Evolutionary conservation across 2,113 vertebrate species (phyloP), one percentile per base, ranked within the genome.

Genomic region (Tragelaphus buxtoni): DNA sequence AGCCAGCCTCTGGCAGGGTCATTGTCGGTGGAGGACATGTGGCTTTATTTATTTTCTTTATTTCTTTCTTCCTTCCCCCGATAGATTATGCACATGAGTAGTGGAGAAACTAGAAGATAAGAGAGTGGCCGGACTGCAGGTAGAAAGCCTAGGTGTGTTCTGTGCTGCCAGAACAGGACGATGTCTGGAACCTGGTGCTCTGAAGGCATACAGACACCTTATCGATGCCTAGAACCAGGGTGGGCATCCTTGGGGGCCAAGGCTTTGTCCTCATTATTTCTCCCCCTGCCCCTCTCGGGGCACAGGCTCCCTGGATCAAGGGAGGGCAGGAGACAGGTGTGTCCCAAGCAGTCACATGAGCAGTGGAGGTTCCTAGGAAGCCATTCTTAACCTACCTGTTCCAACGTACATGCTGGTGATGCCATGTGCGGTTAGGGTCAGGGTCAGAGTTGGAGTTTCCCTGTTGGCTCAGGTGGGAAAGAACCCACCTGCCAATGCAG

Each of bases 1-100:
- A 56, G 35, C 11, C 7, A 32, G 30, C 42, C 58, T 14, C 76
- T 2, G 30, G n/a, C 72, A 56, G 9, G 49, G n/a, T 45, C 39
- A 2, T 9, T 32, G 72, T 6, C 16, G 14, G 8, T 2, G 7
- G 35, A n/a, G 4, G 42, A 24, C 2, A 4, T 5, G 0, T 1
- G 14, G n/a, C 28, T 90, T 88, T 35, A 32, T 13, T 45, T 17
- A 1, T 10, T 39, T 77, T 20, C 42, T 74, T 72, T 76, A 6
- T 18, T 60, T 42, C 74, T 74, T 49, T n/a, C 18, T 83, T 77
- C 74, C 32, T 30, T 5, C 20, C 17, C 45, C 35, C 8, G 11
- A 51, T 7, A 35, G 47, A 22, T 49, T 17, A 7, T 18, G 77
- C 42, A 22, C 63, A 12, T 20, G 28, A 76, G 18, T 12, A 2